phyloP scores from a whole-genome alignment of 53 echinoderm and acorn worm species.

The Mesocentrotus franciscanus region DNA sequence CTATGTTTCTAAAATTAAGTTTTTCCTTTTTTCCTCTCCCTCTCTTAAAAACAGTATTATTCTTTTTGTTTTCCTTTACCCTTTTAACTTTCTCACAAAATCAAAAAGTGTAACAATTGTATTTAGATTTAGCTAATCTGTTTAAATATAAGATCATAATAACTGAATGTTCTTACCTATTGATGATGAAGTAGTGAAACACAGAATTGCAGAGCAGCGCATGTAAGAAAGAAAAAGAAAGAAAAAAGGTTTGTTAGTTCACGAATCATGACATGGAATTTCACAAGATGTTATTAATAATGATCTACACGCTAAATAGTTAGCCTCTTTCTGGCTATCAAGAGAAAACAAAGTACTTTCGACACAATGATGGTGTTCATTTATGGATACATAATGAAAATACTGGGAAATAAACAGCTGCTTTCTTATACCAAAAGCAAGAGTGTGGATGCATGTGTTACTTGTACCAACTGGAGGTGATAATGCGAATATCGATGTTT shows the following conservation, averaged over 20 bases:
- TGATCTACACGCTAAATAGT: no score
- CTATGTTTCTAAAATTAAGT: background rate
- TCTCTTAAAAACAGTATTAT: background rate
- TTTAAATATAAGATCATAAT: background rate
- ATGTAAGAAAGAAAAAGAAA: background rate
- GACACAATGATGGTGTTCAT: background rate
- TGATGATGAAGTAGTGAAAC: background rate
- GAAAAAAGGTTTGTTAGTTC: background rate
- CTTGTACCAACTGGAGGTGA: background rate
- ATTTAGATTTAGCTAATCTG: no score
- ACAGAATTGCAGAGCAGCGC: background rate
- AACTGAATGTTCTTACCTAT: constrained; percentile 10
- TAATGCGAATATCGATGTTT: background rate
- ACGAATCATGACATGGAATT: background rate
- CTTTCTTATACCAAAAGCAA: background rate
- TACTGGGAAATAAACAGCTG: background rate
- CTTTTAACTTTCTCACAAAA: background rate
- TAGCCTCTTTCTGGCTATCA: no score
- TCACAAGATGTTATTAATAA: no score
- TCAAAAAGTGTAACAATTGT: no score
- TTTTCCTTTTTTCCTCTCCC: background rate
- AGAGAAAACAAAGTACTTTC: no score
- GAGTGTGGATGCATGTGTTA: background rate
- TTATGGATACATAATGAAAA: background rate
- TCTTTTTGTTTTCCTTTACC: background rate